phyloP scores from a whole-genome alignment of 2,797 vertebrate genomes.

The Hylomyscus alleni region DNA sequence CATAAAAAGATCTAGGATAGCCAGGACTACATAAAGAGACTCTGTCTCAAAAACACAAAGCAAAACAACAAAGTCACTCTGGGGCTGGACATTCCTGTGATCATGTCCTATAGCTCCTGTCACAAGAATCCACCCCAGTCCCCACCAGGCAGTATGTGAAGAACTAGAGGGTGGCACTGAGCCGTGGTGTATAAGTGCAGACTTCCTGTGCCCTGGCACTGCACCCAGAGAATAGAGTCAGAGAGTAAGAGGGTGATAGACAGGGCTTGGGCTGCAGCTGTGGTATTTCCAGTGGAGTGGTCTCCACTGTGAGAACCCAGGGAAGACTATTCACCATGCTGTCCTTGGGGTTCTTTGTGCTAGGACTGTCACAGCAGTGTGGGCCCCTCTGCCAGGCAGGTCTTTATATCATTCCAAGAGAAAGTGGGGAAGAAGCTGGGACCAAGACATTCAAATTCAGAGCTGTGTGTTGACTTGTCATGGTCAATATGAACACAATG shows the following conservation, averaged over 20 bases:
- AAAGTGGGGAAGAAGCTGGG: accelerated
- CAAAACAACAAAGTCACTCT: constrained; percentile 21
- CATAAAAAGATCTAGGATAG: neutral
- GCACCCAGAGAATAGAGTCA: neutral
- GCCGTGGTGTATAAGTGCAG: neutral
- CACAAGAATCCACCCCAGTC: constrained; percentile 42
- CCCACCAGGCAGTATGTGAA: constrained; percentile 53
- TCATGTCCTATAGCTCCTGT: constrained; percentile 64
- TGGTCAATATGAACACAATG: neutral
- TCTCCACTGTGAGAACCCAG: neutral
- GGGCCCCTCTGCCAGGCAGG: neutral
- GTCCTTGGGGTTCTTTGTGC: neutral
- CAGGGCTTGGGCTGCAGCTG: accelerated
- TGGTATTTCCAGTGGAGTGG: neutral
- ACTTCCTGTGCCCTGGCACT: neutral
- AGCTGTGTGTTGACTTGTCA: too few relatives aligned
- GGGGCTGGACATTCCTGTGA: constrained; percentile 71
- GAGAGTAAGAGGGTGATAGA: neutral
- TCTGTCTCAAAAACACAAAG: neutral
- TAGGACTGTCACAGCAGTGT: too few relatives aligned
- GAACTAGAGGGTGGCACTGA: neutral
- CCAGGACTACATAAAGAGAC: neutral
- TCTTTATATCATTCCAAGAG: neutral
- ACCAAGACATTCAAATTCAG: neutral
- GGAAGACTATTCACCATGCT: accelerated